Conservation (phyloP, 2,797 vertebrate species). For the Phoeniculus purpureus region DNA sequence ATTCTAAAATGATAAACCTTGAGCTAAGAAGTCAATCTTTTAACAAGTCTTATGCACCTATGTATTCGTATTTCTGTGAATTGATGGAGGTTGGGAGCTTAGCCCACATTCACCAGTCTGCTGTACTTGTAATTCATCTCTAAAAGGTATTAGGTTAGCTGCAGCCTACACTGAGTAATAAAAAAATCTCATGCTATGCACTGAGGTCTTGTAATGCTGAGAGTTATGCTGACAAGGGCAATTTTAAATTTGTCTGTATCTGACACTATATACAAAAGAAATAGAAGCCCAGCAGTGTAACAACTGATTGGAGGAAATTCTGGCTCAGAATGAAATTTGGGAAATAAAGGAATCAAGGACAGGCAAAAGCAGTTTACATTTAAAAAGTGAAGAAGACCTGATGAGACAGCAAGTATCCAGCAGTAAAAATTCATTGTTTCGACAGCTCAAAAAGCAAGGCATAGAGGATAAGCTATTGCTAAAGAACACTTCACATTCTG, state of each 20-base stretch:
- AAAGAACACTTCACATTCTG: not conserved
- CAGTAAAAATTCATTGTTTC: not conserved
- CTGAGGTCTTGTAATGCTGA: not conserved
- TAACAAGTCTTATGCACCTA: not conserved
- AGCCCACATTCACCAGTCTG: not conserved
- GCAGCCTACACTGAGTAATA: not conserved
- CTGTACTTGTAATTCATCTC: conserved; percentile 6
- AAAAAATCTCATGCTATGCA: not conserved
- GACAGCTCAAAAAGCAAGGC: not conserved
- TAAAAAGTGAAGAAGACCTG: conserved; percentile 20
- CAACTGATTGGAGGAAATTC: not conserved
- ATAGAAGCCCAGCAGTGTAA: not conserved
- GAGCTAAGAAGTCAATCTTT: not conserved
- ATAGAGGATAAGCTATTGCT: not conserved
- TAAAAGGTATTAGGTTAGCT: conserved; percentile 27
- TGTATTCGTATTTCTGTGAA: not conserved
- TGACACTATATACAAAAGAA: conserved; percentile 14
- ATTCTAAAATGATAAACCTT: not conserved
- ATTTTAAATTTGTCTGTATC: not conserved
- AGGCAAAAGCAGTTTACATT: conserved; percentile 18
- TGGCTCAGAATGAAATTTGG: conserved; percentile 20
- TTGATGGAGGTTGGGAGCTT: not conserved
- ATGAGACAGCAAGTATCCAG: conserved; percentile 39
- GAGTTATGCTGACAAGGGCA: conserved; percentile 7
- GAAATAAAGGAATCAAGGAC: conserved; percentile 36